Base-by-base conservation (phyloP, 1,140 invertebrate species). In the Lethrus apterus region DNA sequence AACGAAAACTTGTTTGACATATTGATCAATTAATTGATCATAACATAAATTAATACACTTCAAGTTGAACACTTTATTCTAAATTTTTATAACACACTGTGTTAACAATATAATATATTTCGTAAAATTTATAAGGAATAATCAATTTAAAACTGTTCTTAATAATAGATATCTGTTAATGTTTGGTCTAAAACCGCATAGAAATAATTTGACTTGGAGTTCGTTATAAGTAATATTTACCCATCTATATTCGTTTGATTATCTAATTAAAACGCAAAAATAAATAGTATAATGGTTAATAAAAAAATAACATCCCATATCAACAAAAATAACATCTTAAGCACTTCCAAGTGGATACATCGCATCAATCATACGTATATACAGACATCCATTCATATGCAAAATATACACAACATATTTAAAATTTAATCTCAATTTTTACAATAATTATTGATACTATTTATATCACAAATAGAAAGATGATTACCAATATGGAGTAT, bases 51-150 rank as follows among this genome's bases (percentile, higher is more conserved):
- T n/a, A n/a, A n/a, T n/a, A n/a, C n/a, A n/a, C n/a, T n/a, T n/a
- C n/a, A 38, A 38, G 20, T 38, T 38, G 24, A 38, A 20, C 35
- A 21, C 35, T 38, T 38, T 38, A 38, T 38, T 38, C 35, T 38
- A 38, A 38, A 18, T 21, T 38, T 38, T 38, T 21, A 38, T 38
- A 38, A 38, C 35, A 38, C 35, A 38, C 35, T 38, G 35, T 38
- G 35, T 38, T 38, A 38, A 38, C 35, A 38, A 38, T 38, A 38
- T 38, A 38, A 38, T 38, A 38, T 38, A 38, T 38, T 38, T 38
- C 35, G 35, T 38, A 38, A 38, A 38, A 38, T 38, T 38, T 38
- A 15, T 38, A 38, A 18, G 32, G 17, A 34, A 34, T 38, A 38
- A 38, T 38, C 24, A 38, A n/a, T n/a, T 38, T 38, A 38, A 38